phyloP scores from a whole-genome alignment of 92 coral and sea anemone genomes.

The Epizoanthus ramosus region DNA sequence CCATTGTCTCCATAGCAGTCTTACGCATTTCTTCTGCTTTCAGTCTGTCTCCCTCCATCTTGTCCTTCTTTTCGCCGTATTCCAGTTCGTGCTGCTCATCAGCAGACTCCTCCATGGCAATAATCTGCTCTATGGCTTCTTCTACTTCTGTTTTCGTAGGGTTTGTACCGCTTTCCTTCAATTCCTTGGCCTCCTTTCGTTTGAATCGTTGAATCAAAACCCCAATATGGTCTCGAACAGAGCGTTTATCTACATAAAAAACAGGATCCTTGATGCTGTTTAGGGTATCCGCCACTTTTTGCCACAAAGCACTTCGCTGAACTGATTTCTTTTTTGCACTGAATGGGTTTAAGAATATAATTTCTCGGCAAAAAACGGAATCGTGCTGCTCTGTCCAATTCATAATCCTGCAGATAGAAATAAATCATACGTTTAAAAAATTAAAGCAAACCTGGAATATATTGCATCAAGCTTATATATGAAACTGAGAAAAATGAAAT shows the following conservation, averaged over 20 bases:
- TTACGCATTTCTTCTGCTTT: slow-evolving; percentile 35
- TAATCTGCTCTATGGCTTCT: slow-evolving; percentile 40
- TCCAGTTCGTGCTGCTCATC: slow-evolving; percentile 53
- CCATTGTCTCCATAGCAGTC: slow-evolving; percentile 44
- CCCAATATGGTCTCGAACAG: slow-evolving; percentile 47
- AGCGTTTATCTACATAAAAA: slow-evolving; percentile 44
- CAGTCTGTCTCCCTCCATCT: slow-evolving; percentile 47
- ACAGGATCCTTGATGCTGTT: slow-evolving; percentile 36
- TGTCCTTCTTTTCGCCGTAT: slow-evolving; percentile 36
- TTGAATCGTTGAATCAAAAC: slow-evolving; percentile 42
- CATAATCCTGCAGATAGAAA: slow-evolving; percentile 31
- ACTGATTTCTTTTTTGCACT: slow-evolving; percentile 45
- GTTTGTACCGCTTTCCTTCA: slow-evolving; percentile 41
- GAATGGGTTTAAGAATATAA: slow-evolving; percentile 46
- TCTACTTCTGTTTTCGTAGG: slow-evolving; percentile 32
- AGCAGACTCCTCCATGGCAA: slow-evolving; percentile 57
- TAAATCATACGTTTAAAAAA: too few relatives aligned
- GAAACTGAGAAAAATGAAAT: too few relatives aligned
- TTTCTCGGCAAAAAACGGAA: slow-evolving; percentile 38
- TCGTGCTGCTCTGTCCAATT: slow-evolving; percentile 49
- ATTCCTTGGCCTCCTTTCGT: slow-evolving; percentile 11
- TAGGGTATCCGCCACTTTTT: slow-evolving; percentile 48
- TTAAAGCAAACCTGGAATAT: too few relatives aligned
- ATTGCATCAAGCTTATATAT: too few relatives aligned
- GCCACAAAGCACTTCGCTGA: slow-evolving; percentile 53